Conservation (phyloP, 2,113 vertebrate genomes). For the Triplophysa siluroides region DNA sequence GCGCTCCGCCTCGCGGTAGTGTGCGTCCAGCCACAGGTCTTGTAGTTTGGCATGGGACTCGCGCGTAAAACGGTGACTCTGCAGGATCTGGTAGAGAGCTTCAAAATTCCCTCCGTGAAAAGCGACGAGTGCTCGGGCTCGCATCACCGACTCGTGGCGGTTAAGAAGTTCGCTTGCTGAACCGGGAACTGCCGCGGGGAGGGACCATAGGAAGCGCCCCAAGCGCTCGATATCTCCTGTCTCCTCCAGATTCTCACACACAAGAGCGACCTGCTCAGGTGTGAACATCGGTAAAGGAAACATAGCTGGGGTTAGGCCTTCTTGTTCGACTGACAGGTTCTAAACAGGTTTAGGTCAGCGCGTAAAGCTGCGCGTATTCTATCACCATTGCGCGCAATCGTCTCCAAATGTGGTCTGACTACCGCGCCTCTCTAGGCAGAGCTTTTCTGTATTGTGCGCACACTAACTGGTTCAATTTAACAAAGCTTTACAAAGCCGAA, state of each 20-base stretch:
- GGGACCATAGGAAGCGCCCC: conserved; percentile 79
- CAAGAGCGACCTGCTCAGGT: conserved; percentile 77
- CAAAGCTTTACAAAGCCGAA: neutral
- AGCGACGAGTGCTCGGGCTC: conserved; percentile 76
- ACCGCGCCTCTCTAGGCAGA: neutral
- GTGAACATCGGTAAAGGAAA: conserved; percentile 80
- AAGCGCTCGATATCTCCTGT: conserved; percentile 81
- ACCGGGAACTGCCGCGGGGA: conserved; percentile 75
- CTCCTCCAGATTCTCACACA: conserved; percentile 81
- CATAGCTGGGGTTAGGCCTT: conserved; percentile 58
- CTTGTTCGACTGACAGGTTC: neutral
- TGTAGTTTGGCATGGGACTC: conserved; percentile 80
- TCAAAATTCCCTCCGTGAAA: conserved; percentile 80
- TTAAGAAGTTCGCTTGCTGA: conserved; percentile 73
- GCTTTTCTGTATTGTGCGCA: neutral
- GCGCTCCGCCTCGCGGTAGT: conserved; percentile 79
- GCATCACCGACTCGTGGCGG: conserved; percentile 79
- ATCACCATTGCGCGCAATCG: neutral
- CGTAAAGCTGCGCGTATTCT: conserved; percentile 7
- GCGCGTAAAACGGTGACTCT: conserved; percentile 77
- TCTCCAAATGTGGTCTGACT: neutral
- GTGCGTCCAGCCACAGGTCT: conserved; percentile 80
- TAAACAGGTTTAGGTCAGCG: neutral
- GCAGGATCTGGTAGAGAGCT: conserved; percentile 77
- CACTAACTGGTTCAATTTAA: neutral